Conservation (phyloP, 1,140 invertebrate genomes). For the Phymorhynchus buccinoides region DNA sequence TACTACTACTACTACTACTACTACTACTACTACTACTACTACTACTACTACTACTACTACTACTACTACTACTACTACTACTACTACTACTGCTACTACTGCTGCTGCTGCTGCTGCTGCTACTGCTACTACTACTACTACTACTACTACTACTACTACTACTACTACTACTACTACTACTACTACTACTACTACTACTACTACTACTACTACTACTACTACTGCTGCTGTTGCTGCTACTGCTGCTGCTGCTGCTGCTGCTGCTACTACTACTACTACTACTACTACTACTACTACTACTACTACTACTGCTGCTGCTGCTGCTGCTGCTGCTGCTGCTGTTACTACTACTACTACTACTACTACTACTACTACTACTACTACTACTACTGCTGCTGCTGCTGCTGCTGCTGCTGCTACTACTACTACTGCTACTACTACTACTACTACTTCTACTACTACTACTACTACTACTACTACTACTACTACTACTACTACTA, state of each 20-base stretch:
- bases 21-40: slow-evolving; percentile 16
- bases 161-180: slow-evolving; percentile 16
- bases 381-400: slow-evolving; percentile 30
- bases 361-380: slow-evolving; percentile 33
- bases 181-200: slow-evolving; percentile 12
- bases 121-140: background rate
- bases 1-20: slow-evolving; percentile 17
- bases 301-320: slow-evolving; percentile 16
- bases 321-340: slow-evolving; percentile 3
- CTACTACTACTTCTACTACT: slow-evolving; percentile 8
- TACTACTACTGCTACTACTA: slow-evolving; percentile 13
- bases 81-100: slow-evolving; percentile 13
- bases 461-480: slow-evolving; percentile 16
- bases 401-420: slow-evolving; percentile 15
- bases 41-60: slow-evolving; percentile 16
- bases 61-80: slow-evolving; percentile 17
- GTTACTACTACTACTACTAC: slow-evolving; percentile 23
- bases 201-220: slow-evolving; percentile 16
- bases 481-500: too few relatives aligned
- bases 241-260: slow-evolving; percentile 12
- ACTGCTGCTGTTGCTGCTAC: slow-evolving; percentile 9
- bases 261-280: slow-evolving; percentile 15
- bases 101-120: too few relatives aligned
- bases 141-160: slow-evolving; percentile 16
- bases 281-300: slow-evolving; percentile 9